Base-by-base conservation (phyloP, 1,140 invertebrate genomes). In the Halesus radiatus region DNA sequence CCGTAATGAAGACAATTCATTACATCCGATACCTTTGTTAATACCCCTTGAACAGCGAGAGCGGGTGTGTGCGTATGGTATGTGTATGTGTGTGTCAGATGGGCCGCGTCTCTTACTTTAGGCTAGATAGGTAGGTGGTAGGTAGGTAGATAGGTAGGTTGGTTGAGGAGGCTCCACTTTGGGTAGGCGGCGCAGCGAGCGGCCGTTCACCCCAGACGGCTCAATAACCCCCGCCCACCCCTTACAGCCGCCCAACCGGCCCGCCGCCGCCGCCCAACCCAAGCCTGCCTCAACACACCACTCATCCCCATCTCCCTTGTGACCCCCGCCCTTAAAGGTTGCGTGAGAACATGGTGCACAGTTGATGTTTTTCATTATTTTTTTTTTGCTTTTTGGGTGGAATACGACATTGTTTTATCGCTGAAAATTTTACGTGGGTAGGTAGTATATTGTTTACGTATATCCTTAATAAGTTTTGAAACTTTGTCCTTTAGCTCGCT, bases 171-270 rank as follows among this genome's bases (percentile, higher is more conserved):
- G 45, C 68, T 72, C 52, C 68, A 58, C 72, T 75, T 60, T 76
- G 73, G 68, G 75, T 29, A 45, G 77, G 81, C 74, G 68, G 76
- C 73, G 81, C 78, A 70, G 23, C 80, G 20, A 62, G 76, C 82
- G 82, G 82, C 82, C 82, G 75, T 83, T 83, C 82, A 83, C 80
- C 82, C 82, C 80, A 80, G 82, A 81, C 79, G 82, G 82, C 82
- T 83, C 82, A 83, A 83, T 83, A 83, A 83, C 76, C 37, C 37
- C 37, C 37, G 37, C 37, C 10, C 37, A 45, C 37, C 37, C 37
- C 10, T 13, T 6, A 10, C 80, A 80, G 82, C 79, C 79, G 82
- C 80, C 82, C 81, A 77, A 83, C 81, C 80, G 81, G 81, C 73
- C 82, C 64, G 52, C 72, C 81, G 73, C 50, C 58, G 60, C 64